Percentiles rank a stretch among this genome's conserved stretches.
phyloP scores from a whole-genome alignment of 2,797 vertebrate genomes.

The Pterois miles region DNA sequence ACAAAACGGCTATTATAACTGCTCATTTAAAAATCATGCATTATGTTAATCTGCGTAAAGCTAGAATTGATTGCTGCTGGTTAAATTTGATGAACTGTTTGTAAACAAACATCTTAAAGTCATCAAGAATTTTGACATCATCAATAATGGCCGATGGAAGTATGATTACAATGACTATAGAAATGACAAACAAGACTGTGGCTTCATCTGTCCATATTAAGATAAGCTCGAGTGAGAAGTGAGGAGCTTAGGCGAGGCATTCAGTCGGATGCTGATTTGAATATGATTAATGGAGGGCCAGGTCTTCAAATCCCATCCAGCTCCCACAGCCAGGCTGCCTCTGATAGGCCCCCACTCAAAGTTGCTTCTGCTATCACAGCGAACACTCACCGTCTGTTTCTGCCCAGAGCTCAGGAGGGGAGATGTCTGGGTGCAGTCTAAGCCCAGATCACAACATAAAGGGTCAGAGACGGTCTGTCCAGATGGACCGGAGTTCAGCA shows the following conservation, averaged over 20 bases:
- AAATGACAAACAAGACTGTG: slow-evolving; percentile 63
- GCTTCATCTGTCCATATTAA: slow-evolving; percentile 78
- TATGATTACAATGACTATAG: slow-evolving; percentile 53
- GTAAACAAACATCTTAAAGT: slow-evolving; percentile 49
- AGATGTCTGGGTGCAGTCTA: slow-evolving; percentile 28
- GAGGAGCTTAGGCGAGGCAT: slow-evolving; percentile 63
- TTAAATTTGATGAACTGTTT: slow-evolving; percentile 58
- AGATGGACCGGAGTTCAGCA: slow-evolving; percentile 41
- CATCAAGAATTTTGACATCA: slow-evolving; percentile 44
- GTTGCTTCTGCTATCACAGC: slow-evolving; percentile 59
- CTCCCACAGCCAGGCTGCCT: slow-evolving; percentile 61
- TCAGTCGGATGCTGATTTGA: slow-evolving; percentile 76
- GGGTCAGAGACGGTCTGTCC: slow-evolving; percentile 44
- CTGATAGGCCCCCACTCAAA: slow-evolving; percentile 71
- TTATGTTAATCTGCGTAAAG: slow-evolving; percentile 18
- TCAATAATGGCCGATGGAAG: slow-evolving; percentile 56
- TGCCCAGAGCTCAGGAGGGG: slow-evolving; percentile 56
- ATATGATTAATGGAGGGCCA: slow-evolving; percentile 81
- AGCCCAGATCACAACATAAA: slow-evolving; percentile 42
- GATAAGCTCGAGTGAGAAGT: slow-evolving; percentile 70
- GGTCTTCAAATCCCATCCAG: slow-evolving; percentile 76
- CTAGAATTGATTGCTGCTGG: slow-evolving; percentile 19
- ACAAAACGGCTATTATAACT: slow-evolving; percentile 13
- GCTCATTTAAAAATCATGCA: slow-evolving; percentile 35
- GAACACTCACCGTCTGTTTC: slow-evolving; percentile 53